phyloP scores from a whole-genome alignment of 2,888 invertebrate genomes.

The Bugulina stolonifera region DNA sequence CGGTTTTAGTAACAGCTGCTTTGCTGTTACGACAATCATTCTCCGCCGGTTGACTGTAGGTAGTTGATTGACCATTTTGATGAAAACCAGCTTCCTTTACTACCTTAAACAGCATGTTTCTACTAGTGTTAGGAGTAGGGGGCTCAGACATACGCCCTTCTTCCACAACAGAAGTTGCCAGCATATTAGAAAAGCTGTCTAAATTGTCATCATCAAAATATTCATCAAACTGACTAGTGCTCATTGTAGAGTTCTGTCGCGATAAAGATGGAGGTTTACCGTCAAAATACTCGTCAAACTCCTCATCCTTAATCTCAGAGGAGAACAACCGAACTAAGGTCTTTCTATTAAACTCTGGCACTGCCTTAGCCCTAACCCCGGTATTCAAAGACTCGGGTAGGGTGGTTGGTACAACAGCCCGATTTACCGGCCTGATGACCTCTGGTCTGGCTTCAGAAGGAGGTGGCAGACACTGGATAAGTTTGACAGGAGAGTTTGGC shows the following conservation, averaged over 20 bases:
- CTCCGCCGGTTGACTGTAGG: no score
- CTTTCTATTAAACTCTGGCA: background rate
- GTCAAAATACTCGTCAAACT: slow-evolving; percentile 11
- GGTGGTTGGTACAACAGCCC: background rate
- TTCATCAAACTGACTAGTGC: slow-evolving; percentile 23
- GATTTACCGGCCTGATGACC: background rate
- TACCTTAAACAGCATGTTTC: slow-evolving; percentile 20
- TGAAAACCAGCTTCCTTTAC: slow-evolving; percentile 15
- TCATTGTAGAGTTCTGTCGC: background rate
- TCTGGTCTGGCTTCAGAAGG: slow-evolving; percentile 7
- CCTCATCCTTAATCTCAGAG: slow-evolving; percentile 1
- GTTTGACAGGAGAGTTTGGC: background rate
- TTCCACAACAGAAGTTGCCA: background rate
- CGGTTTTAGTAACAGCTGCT: background rate
- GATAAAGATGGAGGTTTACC: background rate
- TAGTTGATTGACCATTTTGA: background rate
- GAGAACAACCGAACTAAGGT: background rate
- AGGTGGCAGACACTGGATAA: slow-evolving; percentile 4
- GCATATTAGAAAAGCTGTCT: slow-evolving; percentile 10
- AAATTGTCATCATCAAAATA: background rate
- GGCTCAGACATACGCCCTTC: background rate
- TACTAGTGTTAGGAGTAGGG: background rate
- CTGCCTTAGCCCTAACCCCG: background rate
- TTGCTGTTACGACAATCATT: no score
- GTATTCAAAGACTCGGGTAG: background rate